Conservation (phyloP, 1,140 invertebrate genomes). For the Pachyrhynchus sulphureomaculatus region DNA sequence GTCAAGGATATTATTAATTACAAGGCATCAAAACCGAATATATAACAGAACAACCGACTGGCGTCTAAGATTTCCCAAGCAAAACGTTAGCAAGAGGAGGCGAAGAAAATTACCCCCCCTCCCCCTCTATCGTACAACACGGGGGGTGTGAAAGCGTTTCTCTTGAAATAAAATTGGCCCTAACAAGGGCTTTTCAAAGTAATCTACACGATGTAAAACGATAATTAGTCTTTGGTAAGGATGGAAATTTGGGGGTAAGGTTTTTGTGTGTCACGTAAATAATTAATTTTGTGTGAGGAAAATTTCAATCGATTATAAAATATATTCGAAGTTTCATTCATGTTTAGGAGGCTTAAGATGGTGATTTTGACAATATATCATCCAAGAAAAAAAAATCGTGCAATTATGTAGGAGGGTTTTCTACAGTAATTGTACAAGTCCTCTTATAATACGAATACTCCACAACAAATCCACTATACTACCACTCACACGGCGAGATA, state of each 20-base stretch:
- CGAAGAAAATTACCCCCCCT: constrained; percentile 16
- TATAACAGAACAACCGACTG: background rate
- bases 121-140: background rate
- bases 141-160: constrained; percentile 3
- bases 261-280: constrained; percentile 30
- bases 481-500: no score
- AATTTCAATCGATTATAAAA: constrained; percentile 5
- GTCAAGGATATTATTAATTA: constrained; percentile 3
- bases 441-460: no score
- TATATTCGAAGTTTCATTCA: no score
- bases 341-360: no score
- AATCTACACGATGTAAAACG: constrained; percentile 31
- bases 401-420: no score
- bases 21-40: constrained; percentile 4
- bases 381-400: no score
- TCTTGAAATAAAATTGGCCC: constrained; percentile 21
- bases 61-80: constrained; percentile 15
- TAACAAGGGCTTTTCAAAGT: constrained; percentile 28
- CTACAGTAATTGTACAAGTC: no score
- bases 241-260: constrained; percentile 12
- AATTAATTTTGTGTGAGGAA: constrained; percentile 29
- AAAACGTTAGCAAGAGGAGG: constrained; percentile 2
- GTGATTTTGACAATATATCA: no score
- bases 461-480: no score
- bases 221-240: constrained; percentile 31